phyloP scores from a whole-genome alignment of 2,888 invertebrate species.

The Oscheius sp. region DNA sequence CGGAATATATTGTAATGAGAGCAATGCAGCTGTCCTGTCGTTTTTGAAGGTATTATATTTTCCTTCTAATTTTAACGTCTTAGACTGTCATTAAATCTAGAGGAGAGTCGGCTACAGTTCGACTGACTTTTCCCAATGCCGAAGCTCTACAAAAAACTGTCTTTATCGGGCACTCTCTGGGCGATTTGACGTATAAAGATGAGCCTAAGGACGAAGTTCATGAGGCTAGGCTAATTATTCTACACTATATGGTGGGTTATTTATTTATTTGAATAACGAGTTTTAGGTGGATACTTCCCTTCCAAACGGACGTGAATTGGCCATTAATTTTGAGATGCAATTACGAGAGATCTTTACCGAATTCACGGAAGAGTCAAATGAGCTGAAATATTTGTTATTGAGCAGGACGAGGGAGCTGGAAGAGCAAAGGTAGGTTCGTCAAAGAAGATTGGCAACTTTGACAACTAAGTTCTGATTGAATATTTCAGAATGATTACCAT shows the following conservation, averaged over 20 bases:
- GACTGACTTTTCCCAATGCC: slow-evolving; percentile 63
- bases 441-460: too few relatives aligned
- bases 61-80: background rate
- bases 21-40: slow-evolving; percentile 63
- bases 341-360: slow-evolving; percentile 53
- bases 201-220: slow-evolving; percentile 37
- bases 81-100: slow-evolving; percentile 29
- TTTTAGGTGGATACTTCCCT: slow-evolving; percentile 53
- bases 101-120: slow-evolving; percentile 33
- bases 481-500: slow-evolving; percentile 60
- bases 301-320: slow-evolving; percentile 47
- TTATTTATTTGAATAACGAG: background rate
- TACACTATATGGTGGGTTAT: slow-evolving; percentile 64
- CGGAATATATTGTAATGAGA: slow-evolving; percentile 67
- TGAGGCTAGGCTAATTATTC: slow-evolving; percentile 55
- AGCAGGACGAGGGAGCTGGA: slow-evolving; percentile 61
- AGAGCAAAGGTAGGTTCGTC: slow-evolving; percentile 59
- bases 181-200: slow-evolving; percentile 44
- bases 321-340: slow-evolving; percentile 58
- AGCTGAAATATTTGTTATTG: slow-evolving; percentile 58
- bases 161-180: slow-evolving; percentile 58
- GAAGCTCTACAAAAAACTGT: slow-evolving; percentile 54
- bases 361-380: slow-evolving; percentile 47
- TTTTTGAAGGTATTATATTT: slow-evolving; percentile 55
- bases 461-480: background rate